These are phyloP conservation scores for Ophion ellenae DNA, from an alignment of 2,888 invertebrate genomes.

Conservation along the genomic window DNA sequence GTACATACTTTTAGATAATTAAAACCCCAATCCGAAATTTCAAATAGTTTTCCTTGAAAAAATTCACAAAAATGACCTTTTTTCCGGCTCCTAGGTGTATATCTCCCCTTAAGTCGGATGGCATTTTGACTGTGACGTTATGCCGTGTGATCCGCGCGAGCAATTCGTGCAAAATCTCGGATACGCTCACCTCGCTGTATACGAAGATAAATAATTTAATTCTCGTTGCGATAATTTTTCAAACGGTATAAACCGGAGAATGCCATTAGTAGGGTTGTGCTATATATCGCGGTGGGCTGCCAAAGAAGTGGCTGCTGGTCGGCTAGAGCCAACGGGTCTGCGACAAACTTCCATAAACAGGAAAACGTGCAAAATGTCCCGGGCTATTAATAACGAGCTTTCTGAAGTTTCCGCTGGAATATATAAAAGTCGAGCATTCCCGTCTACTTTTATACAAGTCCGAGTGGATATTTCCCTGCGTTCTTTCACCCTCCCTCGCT, in stretches of 20 bases:
- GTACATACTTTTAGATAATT: too few species aligned
- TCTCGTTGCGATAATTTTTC: background rate
- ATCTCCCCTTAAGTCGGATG: too few species aligned
- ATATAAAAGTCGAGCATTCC: conserved; percentile 19
- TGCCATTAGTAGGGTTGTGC: conserved; percentile 44
- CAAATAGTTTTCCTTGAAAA: too few species aligned
- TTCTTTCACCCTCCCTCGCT: conserved; percentile 3
- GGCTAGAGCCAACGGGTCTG: conserved; percentile 40
- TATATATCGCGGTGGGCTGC: conserved; percentile 27
- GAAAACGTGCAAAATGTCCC: conserved; percentile 54
- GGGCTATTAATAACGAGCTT: conserved; percentile 61
- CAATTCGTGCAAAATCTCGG: too few species aligned
- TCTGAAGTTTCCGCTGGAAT: conserved; percentile 53
- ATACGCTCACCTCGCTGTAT: too few species aligned
- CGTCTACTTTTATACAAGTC: conserved; percentile 32
- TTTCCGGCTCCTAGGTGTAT: too few species aligned
- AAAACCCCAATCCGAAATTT: too few species aligned
- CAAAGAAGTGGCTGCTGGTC: conserved; percentile 8
- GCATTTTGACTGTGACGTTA: too few species aligned
- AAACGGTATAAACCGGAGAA: conserved; percentile 58
- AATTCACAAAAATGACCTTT: too few species aligned
- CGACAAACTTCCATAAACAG: conserved; percentile 61
- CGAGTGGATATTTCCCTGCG: conserved; percentile 34
- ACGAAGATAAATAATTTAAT: background rate
- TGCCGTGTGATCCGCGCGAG: too few species aligned